These are phyloP conservation scores for Lasiurus cinereus DNA, from an alignment of 2,113 vertebrate species.

Conservation along the genomic window DNA sequence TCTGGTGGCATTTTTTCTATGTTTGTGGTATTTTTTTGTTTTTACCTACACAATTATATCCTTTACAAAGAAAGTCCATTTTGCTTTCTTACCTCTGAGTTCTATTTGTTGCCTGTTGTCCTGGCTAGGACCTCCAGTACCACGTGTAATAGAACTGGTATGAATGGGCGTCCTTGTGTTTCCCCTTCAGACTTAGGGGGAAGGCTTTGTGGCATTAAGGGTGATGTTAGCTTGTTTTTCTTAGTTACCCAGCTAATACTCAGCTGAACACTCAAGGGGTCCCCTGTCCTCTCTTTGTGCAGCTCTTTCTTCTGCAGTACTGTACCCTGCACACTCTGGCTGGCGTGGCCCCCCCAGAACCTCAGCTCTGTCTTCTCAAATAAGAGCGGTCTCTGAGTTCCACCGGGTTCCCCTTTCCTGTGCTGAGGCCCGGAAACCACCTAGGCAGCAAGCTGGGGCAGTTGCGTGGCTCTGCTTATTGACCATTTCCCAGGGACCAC, in stretches of 20 bases:
- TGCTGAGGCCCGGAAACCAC: not conserved
- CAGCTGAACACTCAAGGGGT: not conserved
- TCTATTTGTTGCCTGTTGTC: not conserved
- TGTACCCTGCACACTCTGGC: not conserved
- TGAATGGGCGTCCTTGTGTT: not conserved
- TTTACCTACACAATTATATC: not conserved
- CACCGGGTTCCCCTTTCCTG: not conserved
- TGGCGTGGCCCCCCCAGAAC: not conserved
- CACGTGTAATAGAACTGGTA: not conserved
- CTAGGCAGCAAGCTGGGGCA: not conserved
- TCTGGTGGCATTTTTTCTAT: conserved; percentile 54
- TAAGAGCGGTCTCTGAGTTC: not conserved
- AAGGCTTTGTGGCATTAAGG: not conserved
- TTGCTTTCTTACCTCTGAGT: not conserved
- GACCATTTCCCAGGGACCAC: not conserved
- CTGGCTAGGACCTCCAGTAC: not conserved
- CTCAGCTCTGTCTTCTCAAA: not conserved
- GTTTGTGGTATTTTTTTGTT: not conserved
- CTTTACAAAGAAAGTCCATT: conserved; percentile 31
- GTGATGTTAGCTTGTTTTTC: conserved; percentile 34
- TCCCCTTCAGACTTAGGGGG: not conserved
- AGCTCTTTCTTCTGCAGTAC: not conserved
- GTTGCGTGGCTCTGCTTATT: not conserved
- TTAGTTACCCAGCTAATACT: not conserved
- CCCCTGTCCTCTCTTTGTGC: not conserved